These are phyloP conservation scores for Cyprinodon variegatus DNA, from an alignment of 2,113 vertebrate genomes.

Conservation along the genomic window DNA sequence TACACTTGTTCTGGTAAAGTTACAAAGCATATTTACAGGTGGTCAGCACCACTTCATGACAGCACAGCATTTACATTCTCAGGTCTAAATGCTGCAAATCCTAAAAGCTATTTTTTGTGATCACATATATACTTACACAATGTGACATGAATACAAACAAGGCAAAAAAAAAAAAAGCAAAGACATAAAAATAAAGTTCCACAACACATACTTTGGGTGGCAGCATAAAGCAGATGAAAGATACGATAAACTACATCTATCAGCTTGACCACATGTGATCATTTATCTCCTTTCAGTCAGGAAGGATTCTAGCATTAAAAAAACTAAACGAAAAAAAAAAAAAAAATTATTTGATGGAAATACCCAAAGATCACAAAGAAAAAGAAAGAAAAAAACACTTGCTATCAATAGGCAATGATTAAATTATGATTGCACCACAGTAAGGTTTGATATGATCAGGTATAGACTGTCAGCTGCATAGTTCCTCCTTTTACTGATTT, in stretches of 20 bases:
- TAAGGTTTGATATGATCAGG: neutral
- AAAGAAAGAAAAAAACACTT: neutral
- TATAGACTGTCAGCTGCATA: constrained; percentile 34
- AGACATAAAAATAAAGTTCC: neutral
- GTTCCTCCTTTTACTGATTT: constrained; percentile 17
- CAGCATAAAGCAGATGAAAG: constrained; percentile 1
- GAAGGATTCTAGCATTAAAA: constrained; percentile 5
- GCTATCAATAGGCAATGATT: constrained; percentile 3
- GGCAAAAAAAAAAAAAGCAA: neutral
- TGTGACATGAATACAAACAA: neutral
- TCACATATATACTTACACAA: neutral
- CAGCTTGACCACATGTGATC: neutral
- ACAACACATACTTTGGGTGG: constrained; percentile 39
- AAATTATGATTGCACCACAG: constrained; percentile 21
- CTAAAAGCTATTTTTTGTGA: constrained; percentile 4
- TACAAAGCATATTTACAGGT: constrained; percentile 35
- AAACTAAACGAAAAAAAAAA: neutral
- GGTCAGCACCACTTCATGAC: constrained; percentile 4
- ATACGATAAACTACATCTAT: neutral
- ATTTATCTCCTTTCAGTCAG: neutral
- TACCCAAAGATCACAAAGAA: neutral
- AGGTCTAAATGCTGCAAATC: neutral
- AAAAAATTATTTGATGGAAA: neutral
- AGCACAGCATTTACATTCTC: constrained; percentile 32
- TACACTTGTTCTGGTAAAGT: constrained; percentile 23